Base-by-base conservation (phyloP, 2,797 vertebrate species). In the Acanthurus lineatus region DNA sequence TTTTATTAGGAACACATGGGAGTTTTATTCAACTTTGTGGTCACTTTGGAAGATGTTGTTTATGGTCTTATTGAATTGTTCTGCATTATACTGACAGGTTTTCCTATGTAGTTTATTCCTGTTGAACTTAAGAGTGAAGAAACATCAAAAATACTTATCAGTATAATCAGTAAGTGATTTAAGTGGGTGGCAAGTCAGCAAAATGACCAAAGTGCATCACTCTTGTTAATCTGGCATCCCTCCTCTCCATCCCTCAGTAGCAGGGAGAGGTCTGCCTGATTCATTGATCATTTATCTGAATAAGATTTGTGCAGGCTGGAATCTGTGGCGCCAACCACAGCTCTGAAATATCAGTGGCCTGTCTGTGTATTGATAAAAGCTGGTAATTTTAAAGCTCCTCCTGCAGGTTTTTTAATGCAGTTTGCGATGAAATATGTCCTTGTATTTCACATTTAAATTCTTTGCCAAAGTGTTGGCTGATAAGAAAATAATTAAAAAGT, bases 401-500 rank as follows among this genome's bases (percentile, higher is more conserved):
- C 22, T 49, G 35, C 38, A 45, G 38, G 16, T 32, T 20, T 54
- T 69, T 62, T 53, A 54, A 60, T 58, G 16, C 42, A 40, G 10
- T 53, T 49, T 40, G 20, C 11, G 12, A 25, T 25, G 25, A 25
- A 51, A 28, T 7, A 28, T 20, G 15, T 72, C 5, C 10, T 17
- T 40, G 38, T 22, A 35, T 73, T 68, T 63, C 11, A 73, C 32
- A 11, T 51, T 58, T 51, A 61, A 42, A 66, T 58, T 15, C 38
- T 51, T 28, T 57, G 9, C 19, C 42, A 44, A 49, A 45, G 20
- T 64, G 22, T 45, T 5, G n/a, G 19, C 51, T 45, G 58, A 52
- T 73, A 58, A 63, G 22, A 63, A 73, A 73, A 22, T n/a, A 54
- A 48, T 57, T 73, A 42, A 44, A 75, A 60, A 72, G 51, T 74